Evolutionary conservation across 2,888 invertebrate genomes (phyloP).

Genomic region (Dilophus febrilis): DNA sequence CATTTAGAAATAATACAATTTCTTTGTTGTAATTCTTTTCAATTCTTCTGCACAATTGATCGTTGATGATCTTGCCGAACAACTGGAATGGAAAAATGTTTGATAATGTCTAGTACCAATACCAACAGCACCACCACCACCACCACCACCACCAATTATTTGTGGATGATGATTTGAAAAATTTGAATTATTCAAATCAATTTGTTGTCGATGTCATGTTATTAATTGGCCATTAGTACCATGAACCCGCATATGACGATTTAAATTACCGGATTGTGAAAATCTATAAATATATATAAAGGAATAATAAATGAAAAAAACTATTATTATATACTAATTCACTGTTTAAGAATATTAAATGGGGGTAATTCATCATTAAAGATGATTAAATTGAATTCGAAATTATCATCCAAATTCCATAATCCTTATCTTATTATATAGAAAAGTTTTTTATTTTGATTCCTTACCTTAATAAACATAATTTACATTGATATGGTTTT

Average conservation of each 20-base stretch:
- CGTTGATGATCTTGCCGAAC: neutral
- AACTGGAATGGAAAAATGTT: no score
- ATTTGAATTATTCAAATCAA: constrained; percentile 12
- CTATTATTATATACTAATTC: no score
- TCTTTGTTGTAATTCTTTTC: neutral
- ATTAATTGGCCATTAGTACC: constrained; percentile 45
- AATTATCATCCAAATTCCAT: no score
- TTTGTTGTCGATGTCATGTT: constrained; percentile 36
- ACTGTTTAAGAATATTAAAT: no score
- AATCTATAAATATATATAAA: no score
- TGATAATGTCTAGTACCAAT: neutral
- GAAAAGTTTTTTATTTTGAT: no score
- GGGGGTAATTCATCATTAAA: no score
- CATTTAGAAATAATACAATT: no score
- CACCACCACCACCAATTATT: neutral
- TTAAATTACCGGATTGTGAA: constrained; percentile 95
- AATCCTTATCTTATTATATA: no score
- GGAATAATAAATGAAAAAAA: no score
- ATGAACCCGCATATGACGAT: constrained; percentile 97
- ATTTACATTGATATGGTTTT: constrained; percentile 95
- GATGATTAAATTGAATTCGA: no score
- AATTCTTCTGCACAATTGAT: constrained; percentile 3
- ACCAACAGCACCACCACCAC: neutral
- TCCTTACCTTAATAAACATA: constrained; percentile 69
- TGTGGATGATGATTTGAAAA: constrained; percentile 21